phyloP scores from a whole-genome alignment of 2,888 invertebrate genomes.

The Nemoura dubitans region DNA sequence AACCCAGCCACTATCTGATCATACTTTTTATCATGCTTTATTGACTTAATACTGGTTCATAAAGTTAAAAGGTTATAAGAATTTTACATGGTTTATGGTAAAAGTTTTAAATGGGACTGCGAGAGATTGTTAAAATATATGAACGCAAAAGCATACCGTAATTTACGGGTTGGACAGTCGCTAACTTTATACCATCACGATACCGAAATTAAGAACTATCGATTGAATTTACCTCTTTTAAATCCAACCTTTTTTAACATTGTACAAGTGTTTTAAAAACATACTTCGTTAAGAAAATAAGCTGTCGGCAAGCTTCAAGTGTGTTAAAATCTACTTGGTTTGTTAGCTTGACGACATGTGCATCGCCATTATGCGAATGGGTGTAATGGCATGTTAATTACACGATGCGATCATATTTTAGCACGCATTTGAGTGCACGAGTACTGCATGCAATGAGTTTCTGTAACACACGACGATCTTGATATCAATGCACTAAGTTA shows the following conservation, averaged over 20 bases:
- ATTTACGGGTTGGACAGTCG: constrained; percentile 5
- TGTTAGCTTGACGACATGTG: too few species aligned
- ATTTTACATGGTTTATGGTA: neutral
- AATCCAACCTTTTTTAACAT: too few species aligned
- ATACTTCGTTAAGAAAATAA: too few species aligned
- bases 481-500: neutral
- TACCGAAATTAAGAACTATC: neutral
- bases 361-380: too few species aligned
- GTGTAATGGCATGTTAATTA: neutral
- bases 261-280: too few species aligned
- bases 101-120: constrained; percentile 12
- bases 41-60: constrained; percentile 5
- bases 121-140: constrained; percentile 12
- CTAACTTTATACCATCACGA: neutral
- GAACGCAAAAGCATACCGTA: neutral
- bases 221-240: neutral
- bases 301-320: too few species aligned
- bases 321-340: too few species aligned
- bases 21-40: constrained; percentile 5
- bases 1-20: neutral
- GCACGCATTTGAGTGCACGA: neutral
- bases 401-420: neutral
- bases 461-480: neutral
- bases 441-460: neutral
- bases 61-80: constrained; percentile 12